Conservation (phyloP, 2,797 vertebrate genomes). For the Tympanoctomys barrerae region DNA sequence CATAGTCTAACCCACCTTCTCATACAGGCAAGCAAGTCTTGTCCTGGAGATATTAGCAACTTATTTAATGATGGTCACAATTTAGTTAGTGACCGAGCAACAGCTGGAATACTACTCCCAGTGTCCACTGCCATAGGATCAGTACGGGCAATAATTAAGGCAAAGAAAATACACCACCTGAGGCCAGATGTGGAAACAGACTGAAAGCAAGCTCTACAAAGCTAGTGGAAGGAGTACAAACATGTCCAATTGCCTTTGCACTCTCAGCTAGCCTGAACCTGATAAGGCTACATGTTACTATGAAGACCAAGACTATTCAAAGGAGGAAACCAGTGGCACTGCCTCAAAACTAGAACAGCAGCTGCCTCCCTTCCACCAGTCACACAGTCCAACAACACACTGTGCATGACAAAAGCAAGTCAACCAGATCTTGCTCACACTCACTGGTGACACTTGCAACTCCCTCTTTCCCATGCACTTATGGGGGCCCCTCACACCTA, state of each 20-base stretch:
- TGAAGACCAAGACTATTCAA: neutral
- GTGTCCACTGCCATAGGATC: neutral
- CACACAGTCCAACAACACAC: neutral
- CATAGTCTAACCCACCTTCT: neutral
- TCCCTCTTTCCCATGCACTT: neutral
- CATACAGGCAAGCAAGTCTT: neutral
- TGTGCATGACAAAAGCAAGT: conserved; percentile 36
- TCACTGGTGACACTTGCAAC: neutral
- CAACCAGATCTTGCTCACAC: neutral
- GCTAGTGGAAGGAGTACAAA: neutral
- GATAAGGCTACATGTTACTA: neutral
- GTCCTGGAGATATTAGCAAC: neutral
- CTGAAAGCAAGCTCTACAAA: neutral
- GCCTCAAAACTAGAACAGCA: neutral
- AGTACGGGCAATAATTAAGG: neutral
- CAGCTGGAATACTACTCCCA: neutral
- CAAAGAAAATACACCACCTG: neutral
- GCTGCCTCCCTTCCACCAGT: neutral
- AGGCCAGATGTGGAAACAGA: neutral
- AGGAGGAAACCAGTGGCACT: neutral
- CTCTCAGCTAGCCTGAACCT: neutral
- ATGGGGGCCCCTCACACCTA: conserved; percentile 31
- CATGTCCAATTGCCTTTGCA: neutral
- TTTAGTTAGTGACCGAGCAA: neutral
- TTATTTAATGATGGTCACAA: neutral